These are phyloP conservation scores for Alfaro cultratus DNA, from an alignment of 2,797 vertebrate genomes.

Conservation along the genomic window DNA sequence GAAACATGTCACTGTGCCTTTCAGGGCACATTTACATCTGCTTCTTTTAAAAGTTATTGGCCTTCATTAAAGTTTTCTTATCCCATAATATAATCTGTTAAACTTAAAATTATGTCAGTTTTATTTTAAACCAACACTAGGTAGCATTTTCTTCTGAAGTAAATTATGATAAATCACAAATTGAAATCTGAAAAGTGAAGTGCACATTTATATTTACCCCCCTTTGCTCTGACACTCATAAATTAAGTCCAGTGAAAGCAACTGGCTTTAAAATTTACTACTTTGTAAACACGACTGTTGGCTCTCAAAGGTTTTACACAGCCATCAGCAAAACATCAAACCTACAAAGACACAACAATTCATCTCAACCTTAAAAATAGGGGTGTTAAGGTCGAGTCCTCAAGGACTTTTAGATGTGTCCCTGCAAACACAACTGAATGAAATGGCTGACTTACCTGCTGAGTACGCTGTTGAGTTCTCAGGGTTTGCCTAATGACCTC, in stretches of 20 bases:
- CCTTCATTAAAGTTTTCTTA: not conserved
- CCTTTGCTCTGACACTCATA: not conserved
- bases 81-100: not conserved
- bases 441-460: not conserved
- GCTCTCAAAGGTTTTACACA: not conserved
- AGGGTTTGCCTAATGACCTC: not conserved
- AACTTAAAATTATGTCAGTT: not conserved
- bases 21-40: not conserved
- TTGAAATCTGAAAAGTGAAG: not conserved
- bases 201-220: not conserved
- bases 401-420: not conserved
- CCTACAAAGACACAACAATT: not conserved
- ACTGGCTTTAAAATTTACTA: not conserved
- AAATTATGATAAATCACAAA: not conserved
- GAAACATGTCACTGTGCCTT: too few species aligned
- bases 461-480: not conserved
- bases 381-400: not conserved
- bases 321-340: not conserved
- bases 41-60: not conserved
- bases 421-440: not conserved
- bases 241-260: not conserved
- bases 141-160: not conserved
- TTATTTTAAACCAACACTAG: not conserved
- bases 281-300: not conserved
- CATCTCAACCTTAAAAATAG: not conserved